Evolutionary conservation across 2,113 vertebrate genomes (phyloP).

Genomic region (Scomber colias): DNA sequence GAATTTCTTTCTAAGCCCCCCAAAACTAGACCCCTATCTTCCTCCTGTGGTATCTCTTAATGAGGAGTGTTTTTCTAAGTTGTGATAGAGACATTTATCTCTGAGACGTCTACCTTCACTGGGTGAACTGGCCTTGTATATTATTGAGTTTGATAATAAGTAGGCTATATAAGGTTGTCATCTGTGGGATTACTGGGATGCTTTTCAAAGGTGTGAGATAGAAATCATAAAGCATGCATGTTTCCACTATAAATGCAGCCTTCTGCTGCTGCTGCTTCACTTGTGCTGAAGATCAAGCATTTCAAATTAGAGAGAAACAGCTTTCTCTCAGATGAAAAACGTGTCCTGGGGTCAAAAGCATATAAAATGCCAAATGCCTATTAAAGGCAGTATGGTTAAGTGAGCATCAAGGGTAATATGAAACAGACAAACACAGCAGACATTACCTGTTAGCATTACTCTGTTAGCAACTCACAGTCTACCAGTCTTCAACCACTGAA

Average conservation of each 20-base stretch:
- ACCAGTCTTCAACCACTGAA: not conserved
- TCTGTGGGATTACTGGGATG: too few relatives aligned
- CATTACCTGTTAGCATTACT: constrained; percentile 23
- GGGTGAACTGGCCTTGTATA: too few relatives aligned
- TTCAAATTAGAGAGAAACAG: constrained; percentile 60
- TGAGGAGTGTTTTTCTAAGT: too few relatives aligned
- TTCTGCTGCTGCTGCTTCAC: constrained; percentile 45
- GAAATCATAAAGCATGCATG: constrained; percentile 54
- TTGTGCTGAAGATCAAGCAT: constrained; percentile 64
- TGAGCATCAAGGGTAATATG: constrained; percentile 69
- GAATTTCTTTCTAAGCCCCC: too few relatives aligned
- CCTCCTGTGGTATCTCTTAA: too few relatives aligned
- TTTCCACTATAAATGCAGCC: constrained; percentile 57
- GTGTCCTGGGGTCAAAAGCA: constrained; percentile 73
- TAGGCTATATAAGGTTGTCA: too few relatives aligned
- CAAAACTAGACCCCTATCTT: too few relatives aligned
- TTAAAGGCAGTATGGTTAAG: constrained; percentile 65
- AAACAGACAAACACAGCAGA: constrained; percentile 62
- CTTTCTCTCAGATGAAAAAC: constrained; percentile 69
- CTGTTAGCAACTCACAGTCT: not conserved
- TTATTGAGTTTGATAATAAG: too few relatives aligned
- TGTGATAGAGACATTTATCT: too few relatives aligned
- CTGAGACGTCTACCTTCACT: too few relatives aligned
- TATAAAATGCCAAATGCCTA: constrained; percentile 71
- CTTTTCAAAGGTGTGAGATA: constrained; percentile 64